Percentiles rank a stretch among this genome's conserved stretches.
phyloP scores from a whole-genome alignment of 2,888 invertebrate species.

The Melipona bicolor region DNA sequence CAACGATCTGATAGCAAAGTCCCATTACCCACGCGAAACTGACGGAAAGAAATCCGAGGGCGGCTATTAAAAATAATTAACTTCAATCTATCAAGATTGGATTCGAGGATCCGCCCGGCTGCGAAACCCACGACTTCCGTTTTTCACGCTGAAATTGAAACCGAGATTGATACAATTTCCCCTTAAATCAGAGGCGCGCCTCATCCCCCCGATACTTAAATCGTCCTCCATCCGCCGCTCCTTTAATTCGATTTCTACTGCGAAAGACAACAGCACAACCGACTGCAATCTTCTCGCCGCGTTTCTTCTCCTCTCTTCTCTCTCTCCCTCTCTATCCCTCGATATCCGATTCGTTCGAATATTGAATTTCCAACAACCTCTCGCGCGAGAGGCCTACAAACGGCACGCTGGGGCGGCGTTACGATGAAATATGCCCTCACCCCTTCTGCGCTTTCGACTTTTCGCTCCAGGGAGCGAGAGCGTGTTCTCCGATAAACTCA shows the following conservation, averaged over 20 bases:
- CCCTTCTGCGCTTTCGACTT: slow-evolving; percentile 38
- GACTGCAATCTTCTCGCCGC: slow-evolving; percentile 55
- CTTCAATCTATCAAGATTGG: not conserved
- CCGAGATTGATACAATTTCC: slow-evolving; percentile 54
- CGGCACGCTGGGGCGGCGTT: slow-evolving; percentile 75
- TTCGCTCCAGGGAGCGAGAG: slow-evolving; percentile 13
- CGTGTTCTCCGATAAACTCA: slow-evolving; percentile 23
- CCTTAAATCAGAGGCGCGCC: slow-evolving; percentile 51
- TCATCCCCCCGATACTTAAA: slow-evolving; percentile 53
- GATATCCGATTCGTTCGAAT: slow-evolving; percentile 63
- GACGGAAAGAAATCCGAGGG: not conserved
- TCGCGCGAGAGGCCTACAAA: slow-evolving; percentile 61
- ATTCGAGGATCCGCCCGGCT: not conserved
- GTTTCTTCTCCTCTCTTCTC: slow-evolving; percentile 13
- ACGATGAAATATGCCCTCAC: slow-evolving; percentile 73
- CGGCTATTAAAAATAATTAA: not conserved
- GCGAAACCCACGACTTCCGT: not conserved
- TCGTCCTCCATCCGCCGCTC: slow-evolving; percentile 50
- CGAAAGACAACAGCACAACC: slow-evolving; percentile 39
- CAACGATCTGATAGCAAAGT: too few relatives aligned
- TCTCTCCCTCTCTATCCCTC: slow-evolving; percentile 19
- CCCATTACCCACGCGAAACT: too few relatives aligned
- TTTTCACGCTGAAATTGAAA: slow-evolving; percentile 55
- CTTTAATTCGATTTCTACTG: slow-evolving; percentile 69
- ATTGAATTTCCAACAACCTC: slow-evolving; percentile 71